Evolutionary conservation across 1,140 invertebrate genomes (phyloP), one percentile per base, ranked within the genome.

Genomic region (Myzus persicae): DNA sequence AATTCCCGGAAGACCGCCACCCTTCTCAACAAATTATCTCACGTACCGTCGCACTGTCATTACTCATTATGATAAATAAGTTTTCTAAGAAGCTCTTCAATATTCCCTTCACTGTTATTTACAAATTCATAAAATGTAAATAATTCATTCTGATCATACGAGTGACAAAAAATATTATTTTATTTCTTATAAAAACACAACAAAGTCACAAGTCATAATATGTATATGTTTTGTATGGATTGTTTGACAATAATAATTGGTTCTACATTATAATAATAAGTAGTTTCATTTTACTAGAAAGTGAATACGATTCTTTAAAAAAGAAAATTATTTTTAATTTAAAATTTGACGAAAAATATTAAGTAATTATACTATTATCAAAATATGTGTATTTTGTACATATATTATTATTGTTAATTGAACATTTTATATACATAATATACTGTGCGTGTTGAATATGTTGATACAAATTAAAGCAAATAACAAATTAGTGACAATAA

Each of bases 11-110:
- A 84, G 82, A 84, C 82, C 24, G 9, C 82, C 40, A 84, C 82
- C 82, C 82, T 84, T 40, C 38, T 84, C 40, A 84, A 84, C 82
- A 84, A 84, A 84, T 84, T 84, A 84, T 84, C 82, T 84, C 82
- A 84, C 82, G 82, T 84, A 84, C 82, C 38, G 82, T 40, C 9
- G 82, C 38, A 84, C 82, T 40, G 38, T 38, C 76, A 82, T 38
- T 38, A 38, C n/a, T 84, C 82, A 84, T 84, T 40, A 40, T 84
- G 40, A 84, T 84, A 42, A 84, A 84, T 84, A 84, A 40, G 82
- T 26, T 84, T 42, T 42, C 38, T 84, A 84, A 84, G 38, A 84
- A 40, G 24, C 24, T 84, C 24, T 84, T 38, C 38, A 40, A 24
- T 84, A 76, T 76, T 84, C 24, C 24, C 24, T 84, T 84, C 38